Evolutionary conservation across 64 coral and sea anemone species (phyloP).

Genomic region (Dendronephthya gigantea): DNA sequence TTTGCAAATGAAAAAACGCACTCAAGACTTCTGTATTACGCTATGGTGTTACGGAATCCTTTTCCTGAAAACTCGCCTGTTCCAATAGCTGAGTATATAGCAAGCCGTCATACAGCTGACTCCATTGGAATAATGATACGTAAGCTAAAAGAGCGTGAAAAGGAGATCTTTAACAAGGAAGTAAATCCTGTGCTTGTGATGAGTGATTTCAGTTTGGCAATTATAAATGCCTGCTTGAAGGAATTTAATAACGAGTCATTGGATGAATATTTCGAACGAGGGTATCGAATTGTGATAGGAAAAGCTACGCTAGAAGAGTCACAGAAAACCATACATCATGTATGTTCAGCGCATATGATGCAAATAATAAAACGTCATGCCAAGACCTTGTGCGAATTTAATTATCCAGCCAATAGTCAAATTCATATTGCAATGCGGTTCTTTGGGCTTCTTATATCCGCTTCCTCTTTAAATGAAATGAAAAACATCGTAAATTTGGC

Average conservation of each 20-base stretch:
- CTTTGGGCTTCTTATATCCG: slow-evolving; percentile 3
- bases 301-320: neutral
- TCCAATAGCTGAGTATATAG: slow-evolving; percentile 32
- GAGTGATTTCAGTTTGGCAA: slow-evolving; percentile 27
- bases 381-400: neutral
- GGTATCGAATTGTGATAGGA: slow-evolving; percentile 27
- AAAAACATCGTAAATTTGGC: neutral
- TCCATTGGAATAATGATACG: slow-evolving; percentile 29
- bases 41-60: slow-evolving; percentile 10
- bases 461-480: slow-evolving; percentile 15
- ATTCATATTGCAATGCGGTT: slow-evolving; percentile 30
- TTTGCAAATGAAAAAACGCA: slow-evolving; percentile 10
- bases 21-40: slow-evolving; percentile 23
- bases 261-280: neutral
- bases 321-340: slow-evolving; percentile 10
- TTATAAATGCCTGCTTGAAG: slow-evolving; percentile 2
- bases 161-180: neutral
- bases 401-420: slow-evolving; percentile 1
- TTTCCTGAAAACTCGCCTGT: slow-evolving; percentile 5
- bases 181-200: neutral
- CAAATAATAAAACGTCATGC: slow-evolving; percentile 26
- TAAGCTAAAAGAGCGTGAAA: slow-evolving; percentile 26
- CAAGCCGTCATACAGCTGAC: slow-evolving; percentile 7
- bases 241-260: slow-evolving; percentile 31
- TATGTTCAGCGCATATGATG: slow-evolving; percentile 24